phyloP scores from a whole-genome alignment of 2,888 invertebrate species.

The Neoitamus cyanurus region DNA sequence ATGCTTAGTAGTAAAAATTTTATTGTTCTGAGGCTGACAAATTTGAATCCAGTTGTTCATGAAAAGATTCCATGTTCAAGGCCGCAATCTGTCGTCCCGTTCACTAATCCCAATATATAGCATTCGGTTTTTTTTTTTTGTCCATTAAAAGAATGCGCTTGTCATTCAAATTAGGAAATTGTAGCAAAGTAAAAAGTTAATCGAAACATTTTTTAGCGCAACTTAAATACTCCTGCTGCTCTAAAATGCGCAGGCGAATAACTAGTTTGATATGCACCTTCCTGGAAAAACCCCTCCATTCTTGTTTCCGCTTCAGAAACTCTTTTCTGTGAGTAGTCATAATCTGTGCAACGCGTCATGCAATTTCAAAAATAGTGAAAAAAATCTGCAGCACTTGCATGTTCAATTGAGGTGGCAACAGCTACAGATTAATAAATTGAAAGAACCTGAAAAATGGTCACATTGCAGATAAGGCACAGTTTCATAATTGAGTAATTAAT shows the following conservation, averaged over 20 bases:
- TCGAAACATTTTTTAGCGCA: neutral
- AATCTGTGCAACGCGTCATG: neutral
- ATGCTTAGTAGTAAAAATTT: neutral
- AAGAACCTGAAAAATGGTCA: neutral
- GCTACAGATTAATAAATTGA: neutral
- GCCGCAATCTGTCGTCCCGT: neutral
- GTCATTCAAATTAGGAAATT: neutral
- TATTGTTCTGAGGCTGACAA: neutral
- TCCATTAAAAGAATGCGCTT: neutral
- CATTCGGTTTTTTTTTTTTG: neutral
- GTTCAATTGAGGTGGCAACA: neutral
- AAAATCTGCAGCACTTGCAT: neutral
- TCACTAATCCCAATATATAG: neutral
- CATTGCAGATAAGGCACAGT: neutral
- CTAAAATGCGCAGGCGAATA: neutral
- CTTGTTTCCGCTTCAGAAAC: neutral
- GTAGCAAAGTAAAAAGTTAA: neutral
- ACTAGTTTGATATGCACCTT: neutral
- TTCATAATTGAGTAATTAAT: conserved; percentile 20
- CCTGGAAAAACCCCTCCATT: neutral
- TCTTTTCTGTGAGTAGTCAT: neutral
- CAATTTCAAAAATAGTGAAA: neutral
- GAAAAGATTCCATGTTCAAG: neutral
- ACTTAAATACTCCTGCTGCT: neutral
- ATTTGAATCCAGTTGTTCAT: neutral